Evolutionary conservation across 2,113 vertebrate genomes (phyloP).

Genomic region (Tenrec ecaudatus): DNA sequence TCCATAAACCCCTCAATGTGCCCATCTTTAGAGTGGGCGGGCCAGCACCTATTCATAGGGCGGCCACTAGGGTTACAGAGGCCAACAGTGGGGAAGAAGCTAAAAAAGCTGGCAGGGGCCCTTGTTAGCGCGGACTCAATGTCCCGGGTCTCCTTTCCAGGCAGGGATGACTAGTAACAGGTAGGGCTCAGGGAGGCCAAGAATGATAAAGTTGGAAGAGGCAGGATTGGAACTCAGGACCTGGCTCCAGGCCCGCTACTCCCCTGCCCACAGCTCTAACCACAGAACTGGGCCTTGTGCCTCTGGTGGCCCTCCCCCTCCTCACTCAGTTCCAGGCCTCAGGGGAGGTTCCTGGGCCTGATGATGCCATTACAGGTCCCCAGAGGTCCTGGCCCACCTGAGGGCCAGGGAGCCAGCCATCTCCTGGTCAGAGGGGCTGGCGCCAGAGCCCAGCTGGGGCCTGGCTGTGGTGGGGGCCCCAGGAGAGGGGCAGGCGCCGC

Average conservation of each 20-base stretch:
- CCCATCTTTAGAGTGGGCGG: not conserved
- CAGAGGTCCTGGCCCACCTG: constrained; percentile 51
- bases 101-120: not conserved
- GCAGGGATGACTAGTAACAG: constrained; percentile 45
- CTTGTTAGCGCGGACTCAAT: not conserved
- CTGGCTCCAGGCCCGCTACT: not conserved
- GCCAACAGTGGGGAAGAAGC: not conserved
- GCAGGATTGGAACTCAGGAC: not conserved
- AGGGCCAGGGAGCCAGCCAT: constrained; percentile 23
- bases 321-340: constrained; percentile 4
- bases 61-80: not conserved
- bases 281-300: not conserved
- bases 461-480: constrained; percentile 40
- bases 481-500: constrained; percentile 49
- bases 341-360: constrained; percentile 42
- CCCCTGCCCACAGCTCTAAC: not conserved
- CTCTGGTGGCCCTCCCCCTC: not conserved
- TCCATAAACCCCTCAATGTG: not conserved
- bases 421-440: constrained; percentile 38
- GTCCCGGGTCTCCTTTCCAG: not conserved
- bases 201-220: not conserved
- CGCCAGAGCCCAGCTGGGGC: constrained; percentile 71
- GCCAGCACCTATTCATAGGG: fast-evolving
- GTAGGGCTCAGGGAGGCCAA: not conserved
- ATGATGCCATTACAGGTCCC: constrained; percentile 65